phyloP scores from a whole-genome alignment of 1,140 invertebrate genomes.

The Neomicropteryx cornuta region DNA sequence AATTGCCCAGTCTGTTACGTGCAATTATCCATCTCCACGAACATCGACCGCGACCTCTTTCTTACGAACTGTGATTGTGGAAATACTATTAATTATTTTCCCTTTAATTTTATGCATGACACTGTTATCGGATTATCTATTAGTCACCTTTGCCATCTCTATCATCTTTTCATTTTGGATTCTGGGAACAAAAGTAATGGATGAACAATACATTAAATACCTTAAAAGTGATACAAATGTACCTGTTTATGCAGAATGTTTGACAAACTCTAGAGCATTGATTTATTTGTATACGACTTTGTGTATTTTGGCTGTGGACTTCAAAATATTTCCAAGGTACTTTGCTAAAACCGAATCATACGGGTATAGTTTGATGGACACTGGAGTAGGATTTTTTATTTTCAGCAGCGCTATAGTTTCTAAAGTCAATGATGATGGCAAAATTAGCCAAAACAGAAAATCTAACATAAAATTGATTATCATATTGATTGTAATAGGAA shows the following conservation, averaged over 20 bases:
- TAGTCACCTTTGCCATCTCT: conserved; percentile 17
- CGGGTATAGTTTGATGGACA: conserved; percentile 90
- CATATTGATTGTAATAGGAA: conserved; percentile 58
- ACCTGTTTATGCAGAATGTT: too few relatives aligned
- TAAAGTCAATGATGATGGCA: conserved; percentile 21
- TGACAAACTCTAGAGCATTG: conserved; percentile 57
- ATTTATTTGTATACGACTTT: conserved; percentile 67
- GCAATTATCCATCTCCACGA: too few relatives aligned
- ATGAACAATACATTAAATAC: too few relatives aligned
- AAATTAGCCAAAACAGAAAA: conserved; percentile 22
- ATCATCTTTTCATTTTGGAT: conserved; percentile 18
- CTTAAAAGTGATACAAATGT: too few relatives aligned
- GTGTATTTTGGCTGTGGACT: conserved; percentile 90
- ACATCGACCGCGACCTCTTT: too few relatives aligned
- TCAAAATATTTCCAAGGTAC: conserved; percentile 68
- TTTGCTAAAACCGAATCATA: conserved; percentile 80
- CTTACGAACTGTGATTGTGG: too few relatives aligned
- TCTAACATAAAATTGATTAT: conserved; percentile 22
- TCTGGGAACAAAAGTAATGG: too few relatives aligned
- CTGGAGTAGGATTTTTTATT: conserved; percentile 84
- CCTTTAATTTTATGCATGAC: conserved; percentile 41
- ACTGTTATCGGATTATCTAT: conserved; percentile 22
- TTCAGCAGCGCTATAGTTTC: conserved; percentile 76
- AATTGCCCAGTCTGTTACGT: too few relatives aligned
- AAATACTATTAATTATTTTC: conserved; percentile 39